Base-by-base conservation (phyloP, 2,888 invertebrate species). In the Stenoptilia bipunctidactyla region DNA sequence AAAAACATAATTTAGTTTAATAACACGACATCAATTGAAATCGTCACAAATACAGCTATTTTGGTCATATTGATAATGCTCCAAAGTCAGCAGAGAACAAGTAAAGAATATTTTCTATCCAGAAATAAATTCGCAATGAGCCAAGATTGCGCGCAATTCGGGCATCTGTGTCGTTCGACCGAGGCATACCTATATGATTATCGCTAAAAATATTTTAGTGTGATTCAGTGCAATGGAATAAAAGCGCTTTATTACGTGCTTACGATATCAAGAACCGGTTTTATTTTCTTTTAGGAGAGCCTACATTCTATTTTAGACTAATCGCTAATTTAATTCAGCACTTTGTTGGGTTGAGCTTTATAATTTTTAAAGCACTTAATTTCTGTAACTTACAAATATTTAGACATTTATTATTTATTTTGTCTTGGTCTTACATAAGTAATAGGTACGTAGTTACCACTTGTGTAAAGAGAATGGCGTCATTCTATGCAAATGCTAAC, bases 401-500 rank as follows among this genome's bases (percentile, higher is more conserved):
- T n/a, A n/a, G n/a, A n/a, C n/a, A n/a, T n/a, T 20, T 20, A 20
- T 20, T 5, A 20, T 5, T 37, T 37, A 9, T 9, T n/a, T 14
- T 38, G 15, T 34, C 8, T 39, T 14, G 38, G 34, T 12, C 20
- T 20, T 20, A 20, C 20, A 20, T 20, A 20, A 20, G 20, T 20
- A 20, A 20, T 20, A 20, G 20, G n/a, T n/a, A n/a, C n/a, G n/a
- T n/a, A n/a, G n/a, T n/a, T n/a, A n/a, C n/a, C 20, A 20, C 20
- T 20, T 20, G 20, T 20, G 20, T 20, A 20, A 60, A 66, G 61
- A 71, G 66, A 66, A 76, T 79, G 72, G 71, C 76, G 74, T 75
- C 76, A 79, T 74, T 67, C 69, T 67, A 62, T 52, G 59, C 60
- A 63, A 75, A 73, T 72, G 66, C 61, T 61, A 60, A 51, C 60